Evolutionary conservation across 2,113 vertebrate species (phyloP), one percentile per base, ranked within the genome.

Genomic region (Colius striatus): DNA sequence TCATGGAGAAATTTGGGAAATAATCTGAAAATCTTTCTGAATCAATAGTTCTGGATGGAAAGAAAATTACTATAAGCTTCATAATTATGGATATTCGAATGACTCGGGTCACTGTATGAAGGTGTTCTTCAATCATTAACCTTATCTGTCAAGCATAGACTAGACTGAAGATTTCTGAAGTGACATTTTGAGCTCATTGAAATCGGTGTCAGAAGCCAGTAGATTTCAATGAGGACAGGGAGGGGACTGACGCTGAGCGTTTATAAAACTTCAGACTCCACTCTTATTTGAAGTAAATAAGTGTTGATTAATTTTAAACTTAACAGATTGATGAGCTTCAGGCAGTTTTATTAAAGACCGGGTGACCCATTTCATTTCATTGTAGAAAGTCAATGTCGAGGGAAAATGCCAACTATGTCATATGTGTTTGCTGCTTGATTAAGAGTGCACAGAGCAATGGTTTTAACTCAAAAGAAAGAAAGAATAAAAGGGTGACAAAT

Each of bases 271-370:
- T 18, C 18, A 82, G 3, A 26, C 48, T 92, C 27, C 30, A 7
- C 8, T 70, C 58, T 71, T 70, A 23, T 95, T 95, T 94, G 81
- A 94, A 95, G 87, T 68, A 78, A 92, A 18, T 76, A 92, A 66
- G 63, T 77, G 55, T 80, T 95, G 71, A 88, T 91, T 91, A 85
- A 85, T 70, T 62, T 85, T 76, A 57, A 92, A 68, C 11, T 67
- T 89, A 76, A 82, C 22, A 73, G 71, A 68, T 2, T 71, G 78
- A 65, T 67, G 71, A 91, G 57, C 66, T 68, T 47, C 70, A 67
- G 60, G 63, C 51, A 85, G 26, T 73, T 89, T 72, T 82, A 79
- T 79, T 94, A 79, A 92, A 80, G 51, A 76, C 25, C 25, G 87
- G n/a, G 47, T 85, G 65, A 94, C 16, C 27, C 14, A 16, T 80